Conservation (phyloP, 1,140 invertebrate genomes). For the Diachasmimorpha longicaudata region DNA sequence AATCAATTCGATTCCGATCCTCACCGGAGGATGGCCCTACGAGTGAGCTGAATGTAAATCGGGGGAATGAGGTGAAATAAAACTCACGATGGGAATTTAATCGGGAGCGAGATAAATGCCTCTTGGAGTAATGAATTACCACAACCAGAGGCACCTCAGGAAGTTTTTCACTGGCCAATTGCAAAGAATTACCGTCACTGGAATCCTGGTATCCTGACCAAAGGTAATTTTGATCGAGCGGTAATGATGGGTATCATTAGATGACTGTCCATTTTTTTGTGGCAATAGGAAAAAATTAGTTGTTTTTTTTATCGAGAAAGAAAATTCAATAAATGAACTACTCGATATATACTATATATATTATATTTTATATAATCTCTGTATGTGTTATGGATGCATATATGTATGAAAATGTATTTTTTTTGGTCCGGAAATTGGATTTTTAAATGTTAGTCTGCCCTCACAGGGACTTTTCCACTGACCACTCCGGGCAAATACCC, state of each 20-base stretch:
- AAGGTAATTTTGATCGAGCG: neutral
- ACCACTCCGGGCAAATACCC: neutral
- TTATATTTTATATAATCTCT: too few relatives aligned
- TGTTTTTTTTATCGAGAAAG: too few relatives aligned
- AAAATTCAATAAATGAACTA: too few relatives aligned
- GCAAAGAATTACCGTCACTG: neutral
- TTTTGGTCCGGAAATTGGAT: too few relatives aligned
- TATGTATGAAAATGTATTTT: too few relatives aligned
- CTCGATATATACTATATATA: too few relatives aligned
- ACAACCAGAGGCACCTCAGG: neutral
- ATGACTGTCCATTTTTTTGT: neutral
- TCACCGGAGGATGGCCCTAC: neutral
- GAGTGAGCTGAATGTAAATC: constrained; percentile 1
- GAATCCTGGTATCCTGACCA: neutral
- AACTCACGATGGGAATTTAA: neutral
- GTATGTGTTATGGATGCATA: too few relatives aligned
- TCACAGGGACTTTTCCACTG: neutral
- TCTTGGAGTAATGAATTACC: neutral
- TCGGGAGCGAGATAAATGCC: neutral
- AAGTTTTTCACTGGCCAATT: neutral
- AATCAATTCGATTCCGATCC: constrained; percentile 17
- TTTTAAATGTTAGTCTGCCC: too few relatives aligned
- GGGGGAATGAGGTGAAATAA: neutral
- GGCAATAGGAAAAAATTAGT: too few relatives aligned
- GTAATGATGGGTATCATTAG: neutral